A percentile compares a stretch with the other conserved stretches of the same genome.
phyloP scores from a whole-genome alignment of 1,140 invertebrate genomes.

The Hestina assimilis region DNA sequence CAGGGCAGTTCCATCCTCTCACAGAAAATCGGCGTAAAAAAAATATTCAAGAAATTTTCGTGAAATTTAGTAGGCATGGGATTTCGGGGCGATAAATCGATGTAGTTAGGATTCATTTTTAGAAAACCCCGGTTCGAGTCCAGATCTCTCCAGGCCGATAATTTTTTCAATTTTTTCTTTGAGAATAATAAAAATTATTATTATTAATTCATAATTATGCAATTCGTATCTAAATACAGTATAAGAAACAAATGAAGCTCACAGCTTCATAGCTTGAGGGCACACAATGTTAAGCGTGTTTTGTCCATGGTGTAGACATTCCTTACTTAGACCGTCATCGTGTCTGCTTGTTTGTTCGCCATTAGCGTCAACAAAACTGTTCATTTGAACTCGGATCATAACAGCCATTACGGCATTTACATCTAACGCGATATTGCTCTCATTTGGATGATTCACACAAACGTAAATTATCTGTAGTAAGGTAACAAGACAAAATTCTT shows the following conservation, averaged over 20 bases:
- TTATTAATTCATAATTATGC: no score
- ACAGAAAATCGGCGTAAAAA: no score
- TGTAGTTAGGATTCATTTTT: no score
- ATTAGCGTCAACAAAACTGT: constrained; percentile 17
- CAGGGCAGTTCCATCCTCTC: no score
- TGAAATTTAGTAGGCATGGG: no score
- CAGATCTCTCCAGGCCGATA: no score
- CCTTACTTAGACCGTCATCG: constrained; percentile 14
- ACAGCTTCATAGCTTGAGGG: background rate
- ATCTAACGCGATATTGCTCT: constrained; percentile 7
- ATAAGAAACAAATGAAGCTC: background rate
- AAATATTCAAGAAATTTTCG: no score
- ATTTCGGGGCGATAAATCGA: no score
- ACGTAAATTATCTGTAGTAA: no score
- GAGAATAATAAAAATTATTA: background rate
- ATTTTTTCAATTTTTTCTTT: background rate
- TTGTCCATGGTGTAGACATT: constrained; percentile 19
- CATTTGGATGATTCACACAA: background rate
- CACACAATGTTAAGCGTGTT: constrained; percentile 4
- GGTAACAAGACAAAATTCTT: no score
- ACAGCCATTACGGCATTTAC: constrained; percentile 14
- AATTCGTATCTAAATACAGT: no score
- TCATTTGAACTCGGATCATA: constrained; percentile 8
- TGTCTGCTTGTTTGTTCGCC: constrained; percentile 14
- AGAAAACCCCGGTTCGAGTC: no score